Conservation (phyloP, 2,888 invertebrate species). For the Fragum sueziense region DNA sequence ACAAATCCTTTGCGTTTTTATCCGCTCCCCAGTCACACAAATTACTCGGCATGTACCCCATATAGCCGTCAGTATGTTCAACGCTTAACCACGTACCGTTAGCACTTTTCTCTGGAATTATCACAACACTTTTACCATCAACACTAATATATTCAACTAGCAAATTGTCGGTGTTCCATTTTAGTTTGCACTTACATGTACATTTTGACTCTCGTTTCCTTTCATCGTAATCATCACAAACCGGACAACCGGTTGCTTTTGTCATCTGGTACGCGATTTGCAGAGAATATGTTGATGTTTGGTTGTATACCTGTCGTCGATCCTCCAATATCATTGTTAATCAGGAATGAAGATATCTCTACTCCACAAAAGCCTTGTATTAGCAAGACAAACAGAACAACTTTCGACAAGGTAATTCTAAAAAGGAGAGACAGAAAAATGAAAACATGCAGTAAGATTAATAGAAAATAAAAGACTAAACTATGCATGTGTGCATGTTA, state of each 20-base stretch:
- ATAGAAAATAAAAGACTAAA: too few relatives aligned
- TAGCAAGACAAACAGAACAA: too few relatives aligned
- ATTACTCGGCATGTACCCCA: constrained; percentile 46
- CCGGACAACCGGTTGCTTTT: neutral
- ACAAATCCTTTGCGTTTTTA: neutral
- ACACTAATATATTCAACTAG: constrained; percentile 33
- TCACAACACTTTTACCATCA: constrained; percentile 24
- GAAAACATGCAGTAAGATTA: too few relatives aligned
- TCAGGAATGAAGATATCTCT: neutral
- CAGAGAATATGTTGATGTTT: neutral
- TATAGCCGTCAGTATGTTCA: neutral
- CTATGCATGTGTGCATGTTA: too few relatives aligned
- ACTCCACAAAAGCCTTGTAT: neutral
- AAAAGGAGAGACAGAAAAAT: too few relatives aligned
- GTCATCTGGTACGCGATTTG: neutral
- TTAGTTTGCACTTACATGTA: constrained; percentile 15
- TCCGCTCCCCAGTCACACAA: constrained; percentile 42
- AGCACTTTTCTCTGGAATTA: neutral
- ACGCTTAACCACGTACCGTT: constrained; percentile 21
- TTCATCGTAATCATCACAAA: neutral
- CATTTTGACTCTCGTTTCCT: constrained; percentile 26
- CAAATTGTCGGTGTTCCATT: constrained; percentile 25
- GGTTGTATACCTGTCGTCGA: neutral
- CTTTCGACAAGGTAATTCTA: too few relatives aligned
- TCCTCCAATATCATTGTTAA: neutral